Percentiles rank a stretch among this genome's conserved stretches.
Conservation (phyloP, 2,113 vertebrate species). For the Ramphastos sulfuratus region DNA sequence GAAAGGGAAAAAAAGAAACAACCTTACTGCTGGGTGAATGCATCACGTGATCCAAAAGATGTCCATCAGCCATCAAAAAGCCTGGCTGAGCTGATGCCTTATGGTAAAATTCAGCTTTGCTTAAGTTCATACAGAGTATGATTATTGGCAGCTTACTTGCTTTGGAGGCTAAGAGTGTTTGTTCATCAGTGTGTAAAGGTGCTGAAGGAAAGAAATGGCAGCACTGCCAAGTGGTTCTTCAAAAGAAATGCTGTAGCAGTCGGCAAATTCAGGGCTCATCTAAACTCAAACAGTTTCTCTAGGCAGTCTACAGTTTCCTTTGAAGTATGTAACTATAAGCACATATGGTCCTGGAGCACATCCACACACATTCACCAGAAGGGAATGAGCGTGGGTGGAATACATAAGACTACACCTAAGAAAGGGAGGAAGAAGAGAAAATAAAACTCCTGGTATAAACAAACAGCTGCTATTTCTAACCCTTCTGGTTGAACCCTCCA, state of each 20-base stretch:
- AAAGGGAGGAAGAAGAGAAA: conserved; percentile 45
- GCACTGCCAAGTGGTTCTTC: conserved; percentile 13
- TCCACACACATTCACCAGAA: conserved; percentile 56
- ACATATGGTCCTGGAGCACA: conserved; percentile 62
- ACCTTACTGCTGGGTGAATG: neutral
- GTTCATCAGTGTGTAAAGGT: neutral
- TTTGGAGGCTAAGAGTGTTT: neutral
- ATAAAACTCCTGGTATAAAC: conserved; percentile 54
- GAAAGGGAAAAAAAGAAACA: neutral
- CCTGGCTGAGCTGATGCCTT: neutral
- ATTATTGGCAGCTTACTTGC: neutral
- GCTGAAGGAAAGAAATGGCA: conserved; percentile 17
- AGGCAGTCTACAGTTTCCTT: conserved; percentile 42
- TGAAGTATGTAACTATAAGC: conserved; percentile 27
- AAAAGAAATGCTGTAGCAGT: conserved; percentile 43
- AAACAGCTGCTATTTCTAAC: conserved; percentile 57
- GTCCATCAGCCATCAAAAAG: neutral
- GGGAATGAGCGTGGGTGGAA: conserved; percentile 55
- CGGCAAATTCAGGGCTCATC: conserved; percentile 19
- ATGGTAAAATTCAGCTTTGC: neutral
- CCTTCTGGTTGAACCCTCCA: conserved; percentile 4
- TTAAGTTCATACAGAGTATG: neutral
- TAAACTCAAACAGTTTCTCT: conserved; percentile 44
- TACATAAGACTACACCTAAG: conserved; percentile 47
- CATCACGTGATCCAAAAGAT: neutral